phyloP scores from a whole-genome alignment of 2,888 invertebrate species.

The Phengaris alcon region DNA sequence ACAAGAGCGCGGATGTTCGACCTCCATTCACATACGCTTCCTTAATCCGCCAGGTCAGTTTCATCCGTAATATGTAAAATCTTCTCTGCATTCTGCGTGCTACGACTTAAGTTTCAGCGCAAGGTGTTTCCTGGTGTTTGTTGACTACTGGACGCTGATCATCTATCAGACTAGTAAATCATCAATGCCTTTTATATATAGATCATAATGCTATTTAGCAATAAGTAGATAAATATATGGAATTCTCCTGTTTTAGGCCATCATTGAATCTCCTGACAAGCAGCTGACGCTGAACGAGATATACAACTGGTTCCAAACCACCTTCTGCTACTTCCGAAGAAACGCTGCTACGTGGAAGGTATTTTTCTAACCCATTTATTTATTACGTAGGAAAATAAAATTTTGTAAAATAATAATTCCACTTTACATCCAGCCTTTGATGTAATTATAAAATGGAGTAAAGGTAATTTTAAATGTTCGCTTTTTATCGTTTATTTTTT shows the following conservation, averaged over 20 bases:
- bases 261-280: constrained; percentile 98
- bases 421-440: constrained; percentile 21
- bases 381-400: background rate
- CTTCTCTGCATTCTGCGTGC: too few species aligned
- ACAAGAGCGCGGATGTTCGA: constrained; percentile 97
- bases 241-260: constrained; percentile 84
- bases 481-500: constrained; percentile 5
- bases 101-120: too few species aligned
- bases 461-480: constrained; percentile 19
- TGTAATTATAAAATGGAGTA: constrained; percentile 17
- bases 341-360: constrained; percentile 99
- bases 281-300: constrained; percentile 99
- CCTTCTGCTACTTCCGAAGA: constrained; percentile 98
- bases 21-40: constrained; percentile 99
- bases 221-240: background rate
- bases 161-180: too few species aligned
- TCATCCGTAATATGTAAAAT: background rate
- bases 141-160: too few species aligned
- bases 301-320: constrained; percentile 99
- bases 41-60: constrained; percentile 94
- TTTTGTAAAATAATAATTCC: constrained; percentile 15
- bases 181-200: too few species aligned
- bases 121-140: too few species aligned
- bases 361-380: constrained; percentile 51
- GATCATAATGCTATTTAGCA: too few species aligned